phyloP scores from a whole-genome alignment of 2,888 invertebrate species.

The Pyralis farinalis region DNA sequence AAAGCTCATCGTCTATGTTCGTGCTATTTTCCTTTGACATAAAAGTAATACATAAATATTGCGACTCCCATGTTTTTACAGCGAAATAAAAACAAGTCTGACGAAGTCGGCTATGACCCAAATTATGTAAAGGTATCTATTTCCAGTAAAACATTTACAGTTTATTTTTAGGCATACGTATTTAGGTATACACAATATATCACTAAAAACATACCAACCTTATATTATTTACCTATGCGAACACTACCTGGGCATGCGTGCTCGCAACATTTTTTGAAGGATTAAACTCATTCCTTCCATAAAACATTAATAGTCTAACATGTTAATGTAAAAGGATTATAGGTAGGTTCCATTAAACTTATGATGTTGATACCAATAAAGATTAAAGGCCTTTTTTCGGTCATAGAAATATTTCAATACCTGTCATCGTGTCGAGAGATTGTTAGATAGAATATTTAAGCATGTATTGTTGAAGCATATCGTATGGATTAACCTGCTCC shows the following conservation, averaged over 20 bases:
- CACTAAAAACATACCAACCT: too few species aligned
- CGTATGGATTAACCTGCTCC: background rate
- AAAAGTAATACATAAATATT: too few species aligned
- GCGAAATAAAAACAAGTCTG: too few species aligned
- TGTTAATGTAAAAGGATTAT: conserved; percentile 60
- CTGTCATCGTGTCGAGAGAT: conserved; percentile 21
- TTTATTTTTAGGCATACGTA: too few species aligned
- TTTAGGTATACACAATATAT: too few species aligned
- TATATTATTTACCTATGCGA: too few species aligned
- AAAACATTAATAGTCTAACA: conserved; percentile 54
- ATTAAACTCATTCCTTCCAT: conserved; percentile 60
- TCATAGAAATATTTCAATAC: conserved; percentile 21
- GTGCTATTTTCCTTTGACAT: too few species aligned
- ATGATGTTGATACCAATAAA: conserved; percentile 56
- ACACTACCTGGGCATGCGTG: conserved; percentile 56
- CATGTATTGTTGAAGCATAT: conserved; percentile 8
- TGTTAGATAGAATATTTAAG: conserved; percentile 10
- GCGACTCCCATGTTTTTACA: background rate
- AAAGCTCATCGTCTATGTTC: too few species aligned
- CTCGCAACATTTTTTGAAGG: conserved; percentile 48
- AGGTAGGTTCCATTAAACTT: conserved; percentile 53
- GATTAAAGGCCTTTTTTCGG: conserved; percentile 35
- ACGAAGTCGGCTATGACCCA: too few species aligned
- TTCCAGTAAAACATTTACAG: too few species aligned
- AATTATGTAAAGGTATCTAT: too few species aligned